Evolutionary conservation across 2,797 vertebrate genomes (phyloP).

Genomic region (Mus spretus): DNA sequence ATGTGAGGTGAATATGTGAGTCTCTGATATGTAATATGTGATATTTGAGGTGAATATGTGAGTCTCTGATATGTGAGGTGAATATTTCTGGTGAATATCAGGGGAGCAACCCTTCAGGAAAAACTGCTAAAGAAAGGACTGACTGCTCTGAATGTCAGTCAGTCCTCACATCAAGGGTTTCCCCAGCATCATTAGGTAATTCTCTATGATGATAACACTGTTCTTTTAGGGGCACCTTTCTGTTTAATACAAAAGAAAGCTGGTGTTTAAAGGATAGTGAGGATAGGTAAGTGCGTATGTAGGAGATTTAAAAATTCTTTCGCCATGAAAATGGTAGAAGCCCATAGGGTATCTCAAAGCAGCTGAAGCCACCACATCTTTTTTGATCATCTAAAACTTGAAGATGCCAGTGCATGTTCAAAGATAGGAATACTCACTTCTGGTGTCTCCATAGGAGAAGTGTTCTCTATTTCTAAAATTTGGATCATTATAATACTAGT

Average conservation of each 20-base stretch:
- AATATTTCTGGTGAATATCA: background rate
- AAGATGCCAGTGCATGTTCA: background rate
- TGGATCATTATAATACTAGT: constrained; percentile 19
- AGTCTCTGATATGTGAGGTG: too few species aligned
- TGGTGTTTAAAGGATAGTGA: background rate
- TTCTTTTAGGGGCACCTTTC: background rate
- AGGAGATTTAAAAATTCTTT: background rate
- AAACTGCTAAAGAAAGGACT: background rate
- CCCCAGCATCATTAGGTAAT: background rate
- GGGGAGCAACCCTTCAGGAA: background rate
- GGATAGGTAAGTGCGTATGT: background rate
- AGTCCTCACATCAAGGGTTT: background rate
- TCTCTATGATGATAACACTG: background rate
- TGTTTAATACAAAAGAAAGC: background rate
- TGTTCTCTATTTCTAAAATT: background rate
- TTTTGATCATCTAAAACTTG: background rate
- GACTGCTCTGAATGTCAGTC: background rate
- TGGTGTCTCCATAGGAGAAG: background rate
- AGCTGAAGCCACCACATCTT: background rate
- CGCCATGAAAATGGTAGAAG: constrained; percentile 5
- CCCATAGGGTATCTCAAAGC: background rate
- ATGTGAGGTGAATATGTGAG: background rate
- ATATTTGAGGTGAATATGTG: too few species aligned
- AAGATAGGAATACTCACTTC: background rate
- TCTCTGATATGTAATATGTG: too few species aligned